Evolutionary conservation across 2,113 vertebrate genomes (phyloP), one percentile per base, ranked within the genome.

Genomic region (Hoplias malabaricus): DNA sequence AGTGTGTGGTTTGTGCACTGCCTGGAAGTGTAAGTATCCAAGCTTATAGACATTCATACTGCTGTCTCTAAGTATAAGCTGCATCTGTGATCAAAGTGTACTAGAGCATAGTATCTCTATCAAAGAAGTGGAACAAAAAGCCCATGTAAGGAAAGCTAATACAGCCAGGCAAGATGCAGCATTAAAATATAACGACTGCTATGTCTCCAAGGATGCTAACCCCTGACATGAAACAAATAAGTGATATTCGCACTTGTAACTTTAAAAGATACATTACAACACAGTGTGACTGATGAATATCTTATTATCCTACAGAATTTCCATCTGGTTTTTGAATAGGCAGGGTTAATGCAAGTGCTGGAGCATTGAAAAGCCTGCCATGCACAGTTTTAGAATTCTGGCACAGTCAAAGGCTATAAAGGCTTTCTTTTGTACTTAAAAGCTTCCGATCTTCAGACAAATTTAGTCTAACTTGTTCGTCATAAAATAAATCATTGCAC

Each of bases 191-290:
- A 80, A 80, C 75, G 53, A 33, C 46, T 63, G 72, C 57, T 62
- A 16, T 53, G n/a, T 75, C 59, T 65, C 43, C 31, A 63, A 19
- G 56, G 34, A 25, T 43, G 27, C 57, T 31, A 62, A 65, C 56
- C 65, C 19, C 29, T 33, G 78, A 62, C 73, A 62, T 40, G 61
- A 75, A 75, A 75, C 61, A 62, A 62, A 62, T 75, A 75, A 80
- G 43, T 34, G 1, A 75, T 75, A 63, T 75, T 75, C 72, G 69
- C 54, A 73, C 29, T 38, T 56, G 57, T 65, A 72, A 23, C 69
- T 75, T 61, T 75, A 63, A 69, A 80, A 54, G 43, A 74, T 80
- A 69, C 72, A 42, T 80, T 69, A 75, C 57, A 75, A 66, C 53
- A 40, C 23, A 36, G 29, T 46, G 66, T 68, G 66, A 29, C 36